Evolutionary conservation across 2,888 invertebrate genomes (phyloP), one percentile per base, ranked within the genome.

Genomic region (Lucinisca nassula): DNA sequence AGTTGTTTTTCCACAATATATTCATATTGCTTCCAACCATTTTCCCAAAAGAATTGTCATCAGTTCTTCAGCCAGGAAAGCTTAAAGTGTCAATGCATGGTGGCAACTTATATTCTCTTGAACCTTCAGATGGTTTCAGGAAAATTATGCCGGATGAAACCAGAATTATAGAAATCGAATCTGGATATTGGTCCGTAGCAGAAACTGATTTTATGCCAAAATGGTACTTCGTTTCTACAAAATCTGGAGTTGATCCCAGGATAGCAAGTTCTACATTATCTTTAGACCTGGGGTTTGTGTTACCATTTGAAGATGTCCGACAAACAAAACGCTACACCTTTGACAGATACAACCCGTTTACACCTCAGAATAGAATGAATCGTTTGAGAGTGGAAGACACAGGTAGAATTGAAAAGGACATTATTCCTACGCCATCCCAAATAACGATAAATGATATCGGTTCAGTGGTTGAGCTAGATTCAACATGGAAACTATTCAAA

Each of bases 1-100:
- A 81, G 14, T 85, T 95, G 17, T 95, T 92, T 73, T 94, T 95
- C 76, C 93, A 93, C 61, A 94, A 93, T 58, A 85, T 93, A 38
- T 93, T 92, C 35, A 85, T 94, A 79, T 87, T 94, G 14, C 93
- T 92, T 75, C 92, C 94, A 0, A 86, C 84, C 1, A 80, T 85
- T 0, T 88, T 94, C 1, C 93, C 94, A 6, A 82, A 83, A 55
- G 73, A 81, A 30, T 81, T 51, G 40, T 51, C 77, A n/a, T 37
- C 79, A 4, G 77, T 79, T 21, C 79, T 88, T n/a, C 74, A 84
- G 8, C 35, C 77, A 40, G 91, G 93, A 72, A 87, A 88, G 12
- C 45, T 93, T 17, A 85, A 70, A 30, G 49, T 94, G 1, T 85
- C 83, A 0, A 91, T 90, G 76, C 67, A 92, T 10, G 90, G 92